These are phyloP conservation scores for Ophthalmotilapia sp. DNA, from an alignment of 2,113 vertebrate species.

Conservation along the genomic window DNA sequence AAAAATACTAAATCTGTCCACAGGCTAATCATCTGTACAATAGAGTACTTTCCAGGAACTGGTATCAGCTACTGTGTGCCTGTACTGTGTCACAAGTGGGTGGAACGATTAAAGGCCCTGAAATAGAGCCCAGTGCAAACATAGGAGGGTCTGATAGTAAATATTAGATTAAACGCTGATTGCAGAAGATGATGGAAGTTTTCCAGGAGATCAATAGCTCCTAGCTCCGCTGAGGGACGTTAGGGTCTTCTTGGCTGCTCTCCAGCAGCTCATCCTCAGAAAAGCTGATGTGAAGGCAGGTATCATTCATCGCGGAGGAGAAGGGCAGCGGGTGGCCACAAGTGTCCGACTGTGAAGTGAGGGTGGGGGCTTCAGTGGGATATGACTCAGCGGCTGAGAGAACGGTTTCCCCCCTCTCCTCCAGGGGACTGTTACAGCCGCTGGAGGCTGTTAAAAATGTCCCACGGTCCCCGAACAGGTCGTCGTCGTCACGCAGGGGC, in stretches of 20 bases:
- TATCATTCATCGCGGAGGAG: constrained; percentile 67
- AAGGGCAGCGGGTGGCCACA: constrained; percentile 48
- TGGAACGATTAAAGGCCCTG: constrained; percentile 15
- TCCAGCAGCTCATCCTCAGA: constrained; percentile 79
- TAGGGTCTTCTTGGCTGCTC: constrained; percentile 52
- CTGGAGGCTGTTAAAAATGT: constrained; percentile 62
- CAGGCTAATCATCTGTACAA: constrained; percentile 38
- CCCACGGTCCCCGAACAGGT: constrained; percentile 53
- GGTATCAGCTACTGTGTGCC: not conserved
- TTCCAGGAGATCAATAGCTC: not conserved
- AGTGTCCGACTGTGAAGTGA: constrained; percentile 7
- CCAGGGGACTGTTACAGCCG: constrained; percentile 53
- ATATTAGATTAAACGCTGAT: constrained; percentile 23
- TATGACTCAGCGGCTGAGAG: not conserved
- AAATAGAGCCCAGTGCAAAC: constrained; percentile 28
- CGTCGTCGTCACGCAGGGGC: constrained; percentile 40
- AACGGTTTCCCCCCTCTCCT: constrained; percentile 1
- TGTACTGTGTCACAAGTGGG: constrained; percentile 29
- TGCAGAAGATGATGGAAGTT: not conserved
- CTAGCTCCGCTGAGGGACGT: constrained; percentile 49
- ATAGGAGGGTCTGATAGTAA: not conserved
- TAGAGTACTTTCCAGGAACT: constrained; percentile 10
- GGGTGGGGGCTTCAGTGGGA: not conserved
- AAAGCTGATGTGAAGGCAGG: constrained; percentile 82
- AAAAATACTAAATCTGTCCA: constrained; percentile 65